Base-by-base conservation (phyloP, 64 coral and sea anemone genomes). In the Actinia equina region DNA sequence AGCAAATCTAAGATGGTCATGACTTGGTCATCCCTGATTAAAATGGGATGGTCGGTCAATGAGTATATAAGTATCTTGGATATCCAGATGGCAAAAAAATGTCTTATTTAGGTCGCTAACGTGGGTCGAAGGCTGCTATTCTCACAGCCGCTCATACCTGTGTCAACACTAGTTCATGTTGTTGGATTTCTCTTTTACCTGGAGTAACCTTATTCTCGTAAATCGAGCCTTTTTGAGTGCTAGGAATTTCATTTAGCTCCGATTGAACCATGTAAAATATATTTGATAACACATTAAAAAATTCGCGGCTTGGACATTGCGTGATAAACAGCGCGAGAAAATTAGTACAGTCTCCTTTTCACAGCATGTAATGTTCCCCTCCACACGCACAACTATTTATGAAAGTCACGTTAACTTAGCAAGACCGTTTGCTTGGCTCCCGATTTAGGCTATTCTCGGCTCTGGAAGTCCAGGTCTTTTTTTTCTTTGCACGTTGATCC, bases 351-450 rank as follows among this genome's bases (percentile, higher is more conserved):
- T 65, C 20, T 22, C 25, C 37, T 13, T 7, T 13, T 27, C 69
- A 74, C 69, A 74, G 69, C 69, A 74, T 9, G 69, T 2, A 14
- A 2, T 12, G 13, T 71, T 41, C 22, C 4, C 13, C 69, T 23
- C 19, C 6, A 74, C n/a, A 74, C 26, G 25, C 23, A 74, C 22
- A 15, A 16, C 69, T 74, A 74, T 74, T 37, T 74, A 74, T 3
- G 9, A 74, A 41, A 74, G 69, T 74, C 69, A 74, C 69, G 69
- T 74, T 16, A 74, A 74, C 25, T 74, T 74, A 27, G 69, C n/a
- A 74, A 30, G 25, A 12, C 6, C 17, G 4, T 23, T 26, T 41
- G 69, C 69, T 27, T 74, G 26, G 69, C 26, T 65, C 5, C 62
- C 25, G 23, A 30, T 37, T 14, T 74, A 74, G 55, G 55, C 55